phyloP scores from a whole-genome alignment of 1,140 invertebrate genomes.

The Drosophila lacteicornis region DNA sequence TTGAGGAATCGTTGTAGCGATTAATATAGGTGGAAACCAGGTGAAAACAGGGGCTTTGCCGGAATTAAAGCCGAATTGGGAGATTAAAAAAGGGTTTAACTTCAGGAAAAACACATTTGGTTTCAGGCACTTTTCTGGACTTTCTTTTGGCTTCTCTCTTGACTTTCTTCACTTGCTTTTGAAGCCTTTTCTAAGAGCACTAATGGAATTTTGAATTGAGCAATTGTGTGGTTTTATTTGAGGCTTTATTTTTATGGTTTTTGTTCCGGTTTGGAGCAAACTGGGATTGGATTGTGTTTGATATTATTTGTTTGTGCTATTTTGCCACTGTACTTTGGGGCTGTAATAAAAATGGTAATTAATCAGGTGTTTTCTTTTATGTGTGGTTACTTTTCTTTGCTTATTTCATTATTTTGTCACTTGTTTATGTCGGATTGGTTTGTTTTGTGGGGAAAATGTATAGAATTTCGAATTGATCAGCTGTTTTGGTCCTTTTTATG shows the following conservation, averaged over 20 bases:
- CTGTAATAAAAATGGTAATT: constrained; percentile 3
- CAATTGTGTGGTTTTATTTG: constrained; percentile 27
- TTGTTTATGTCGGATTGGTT: neutral
- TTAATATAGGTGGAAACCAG: constrained; percentile 20
- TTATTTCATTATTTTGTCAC: neutral
- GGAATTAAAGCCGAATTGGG: constrained; percentile 28
- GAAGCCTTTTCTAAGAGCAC: constrained; percentile 71
- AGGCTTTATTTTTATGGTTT: constrained; percentile 43
- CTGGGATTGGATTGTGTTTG: neutral
- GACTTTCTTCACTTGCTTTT: constrained; percentile 48
- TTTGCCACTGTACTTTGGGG: neutral
- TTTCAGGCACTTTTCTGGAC: constrained; percentile 45
- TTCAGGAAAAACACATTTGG: constrained; percentile 61
- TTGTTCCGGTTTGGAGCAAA: constrained; percentile 3
- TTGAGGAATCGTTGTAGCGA: constrained; percentile 4
- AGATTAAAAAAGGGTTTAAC: constrained; percentile 33
- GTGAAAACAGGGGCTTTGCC: constrained; percentile 14
- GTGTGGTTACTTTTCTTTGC: neutral
- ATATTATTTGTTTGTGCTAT: constrained; percentile 15
- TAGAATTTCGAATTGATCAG: neutral
- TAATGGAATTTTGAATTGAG: constrained; percentile 59
- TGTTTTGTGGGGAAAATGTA: too few species aligned
- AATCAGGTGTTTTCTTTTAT: constrained; percentile 12
- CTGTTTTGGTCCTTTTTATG: neutral
- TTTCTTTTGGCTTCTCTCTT: constrained; percentile 19